Percentiles rank a stretch among this genome's conserved stretches.
Evolutionary conservation across 2,888 invertebrate genomes (phyloP).

Genomic region (Dyspetes luteomarginatus): DNA sequence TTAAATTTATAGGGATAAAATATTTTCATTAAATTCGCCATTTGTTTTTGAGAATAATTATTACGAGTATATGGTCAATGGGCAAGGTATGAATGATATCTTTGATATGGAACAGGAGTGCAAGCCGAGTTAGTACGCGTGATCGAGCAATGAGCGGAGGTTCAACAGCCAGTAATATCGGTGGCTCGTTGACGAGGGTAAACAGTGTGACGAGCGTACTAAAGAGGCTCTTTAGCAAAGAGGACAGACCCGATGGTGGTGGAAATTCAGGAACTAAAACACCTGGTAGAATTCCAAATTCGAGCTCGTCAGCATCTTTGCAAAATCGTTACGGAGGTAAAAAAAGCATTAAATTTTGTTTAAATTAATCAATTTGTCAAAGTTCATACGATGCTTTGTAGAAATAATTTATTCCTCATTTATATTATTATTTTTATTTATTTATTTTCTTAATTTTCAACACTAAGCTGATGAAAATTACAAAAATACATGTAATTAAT

Average conservation of each 20-base stretch:
- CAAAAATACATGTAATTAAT: too few relatives aligned
- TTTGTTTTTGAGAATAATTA: slow-evolving; percentile 66
- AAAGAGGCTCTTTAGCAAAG: slow-evolving; percentile 90
- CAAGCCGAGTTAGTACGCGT: slow-evolving; percentile 79
- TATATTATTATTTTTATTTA: too few relatives aligned
- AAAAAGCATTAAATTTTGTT: too few relatives aligned
- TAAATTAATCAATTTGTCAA: too few relatives aligned
- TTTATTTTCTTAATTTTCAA: too few relatives aligned
- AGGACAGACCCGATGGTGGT: slow-evolving; percentile 86
- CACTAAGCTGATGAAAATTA: too few relatives aligned
- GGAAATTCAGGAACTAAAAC: slow-evolving; percentile 81
- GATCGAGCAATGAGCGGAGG: slow-evolving; percentile 78
- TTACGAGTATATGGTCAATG: not conserved
- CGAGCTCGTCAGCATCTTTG: slow-evolving; percentile 78
- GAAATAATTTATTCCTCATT: too few relatives aligned
- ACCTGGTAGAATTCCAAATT: slow-evolving; percentile 83
- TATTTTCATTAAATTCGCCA: too few relatives aligned
- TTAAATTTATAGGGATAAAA: too few relatives aligned
- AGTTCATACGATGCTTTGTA: too few relatives aligned
- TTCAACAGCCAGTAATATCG: slow-evolving; percentile 80
- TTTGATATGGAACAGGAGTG: slow-evolving; percentile 79
- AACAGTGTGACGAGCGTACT: slow-evolving; percentile 92
- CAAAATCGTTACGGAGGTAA: slow-evolving; percentile 81
- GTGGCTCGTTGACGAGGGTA: slow-evolving; percentile 88
- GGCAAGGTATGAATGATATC: too few relatives aligned